Base-by-base conservation (phyloP, 2,797 vertebrate genomes). In the Pseudocheirus occidentalis region DNA sequence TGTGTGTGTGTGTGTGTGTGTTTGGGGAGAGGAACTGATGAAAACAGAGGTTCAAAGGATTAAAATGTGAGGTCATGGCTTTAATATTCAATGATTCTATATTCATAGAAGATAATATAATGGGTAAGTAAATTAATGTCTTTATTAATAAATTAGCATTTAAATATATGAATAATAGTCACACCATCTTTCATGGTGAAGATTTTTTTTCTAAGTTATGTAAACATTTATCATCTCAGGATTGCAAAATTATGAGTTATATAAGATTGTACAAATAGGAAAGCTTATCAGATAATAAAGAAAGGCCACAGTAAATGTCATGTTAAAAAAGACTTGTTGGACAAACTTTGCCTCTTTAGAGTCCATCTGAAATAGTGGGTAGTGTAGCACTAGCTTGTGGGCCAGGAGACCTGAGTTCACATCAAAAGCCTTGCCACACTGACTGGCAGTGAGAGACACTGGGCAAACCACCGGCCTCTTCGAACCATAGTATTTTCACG, bases 71-170 rank as follows among this genome's bases (percentile, higher is more conserved):
- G 95, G 56, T 59, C 95, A 91, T 11, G 55, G 95, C 95, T 96
- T 97, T 95, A 96, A 92, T 90, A 90, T 93, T 94, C 46, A 94
- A 50, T 66, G 95, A 94, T 97, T 97, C 93, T 95, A 93, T 95
- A 96, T 96, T 91, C 92, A 91, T 91, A 56, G 62, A 92, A 58
- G 90, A 93, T 95, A 90, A 62, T 55, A 55, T 57, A 40, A 90
- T 87, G 7, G 66, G n/a, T 96, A 94, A 90, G 34, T 95, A 87
- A 92, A 95, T 97, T 96, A 97, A 96, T 97, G 94, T n/a, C 93
- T 90, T 94, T 92, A 18, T 92, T 95, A 96, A 96, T 94, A 96
- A 95, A 94, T 97, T 95, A 96, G 96, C 95, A 90, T 96, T 27
- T 95, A 94, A 40, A 40, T 96, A 53, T 81, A 55, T 92, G 50